Evolutionary conservation across 1,140 invertebrate genomes (phyloP).

Genomic region (Myzus persicae): DNA sequence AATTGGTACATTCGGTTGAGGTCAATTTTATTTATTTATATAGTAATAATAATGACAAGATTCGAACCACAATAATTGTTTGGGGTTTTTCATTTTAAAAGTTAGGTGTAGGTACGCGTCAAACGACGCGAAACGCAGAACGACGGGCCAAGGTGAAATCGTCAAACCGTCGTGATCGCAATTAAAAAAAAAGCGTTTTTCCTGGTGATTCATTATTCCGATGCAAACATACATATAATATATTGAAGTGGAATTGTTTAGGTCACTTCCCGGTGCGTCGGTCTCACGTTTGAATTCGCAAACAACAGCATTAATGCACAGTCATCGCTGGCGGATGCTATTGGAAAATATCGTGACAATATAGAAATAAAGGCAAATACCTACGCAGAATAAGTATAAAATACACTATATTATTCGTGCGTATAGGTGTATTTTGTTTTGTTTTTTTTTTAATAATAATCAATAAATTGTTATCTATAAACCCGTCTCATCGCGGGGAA

Average conservation of each 20-base stretch:
- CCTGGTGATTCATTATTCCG: neutral
- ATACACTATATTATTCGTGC: neutral
- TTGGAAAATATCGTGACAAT: neutral
- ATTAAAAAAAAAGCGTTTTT: neutral
- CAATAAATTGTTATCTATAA: neutral
- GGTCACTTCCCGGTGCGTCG: neutral
- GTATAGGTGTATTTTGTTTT: neutral
- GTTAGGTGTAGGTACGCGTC: neutral
- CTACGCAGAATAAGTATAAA: neutral
- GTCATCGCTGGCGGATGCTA: neutral
- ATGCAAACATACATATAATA: neutral
- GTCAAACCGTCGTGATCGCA: neutral
- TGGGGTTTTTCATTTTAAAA: neutral
- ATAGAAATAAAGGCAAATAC: neutral
- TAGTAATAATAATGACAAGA: neutral
- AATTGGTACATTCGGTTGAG: too few relatives aligned
- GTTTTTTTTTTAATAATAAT: too few relatives aligned
- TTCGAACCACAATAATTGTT: neutral
- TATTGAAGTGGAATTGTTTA: neutral
- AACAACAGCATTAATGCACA: neutral
- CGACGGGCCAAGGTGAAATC: neutral
- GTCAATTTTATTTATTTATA: neutral
- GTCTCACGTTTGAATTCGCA: neutral
- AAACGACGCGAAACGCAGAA: neutral
- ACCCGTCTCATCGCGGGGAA: too few relatives aligned